These are phyloP conservation scores for Cheiracanthium punctorium DNA, from an alignment of 2,888 invertebrate species.

Conservation along the genomic window DNA sequence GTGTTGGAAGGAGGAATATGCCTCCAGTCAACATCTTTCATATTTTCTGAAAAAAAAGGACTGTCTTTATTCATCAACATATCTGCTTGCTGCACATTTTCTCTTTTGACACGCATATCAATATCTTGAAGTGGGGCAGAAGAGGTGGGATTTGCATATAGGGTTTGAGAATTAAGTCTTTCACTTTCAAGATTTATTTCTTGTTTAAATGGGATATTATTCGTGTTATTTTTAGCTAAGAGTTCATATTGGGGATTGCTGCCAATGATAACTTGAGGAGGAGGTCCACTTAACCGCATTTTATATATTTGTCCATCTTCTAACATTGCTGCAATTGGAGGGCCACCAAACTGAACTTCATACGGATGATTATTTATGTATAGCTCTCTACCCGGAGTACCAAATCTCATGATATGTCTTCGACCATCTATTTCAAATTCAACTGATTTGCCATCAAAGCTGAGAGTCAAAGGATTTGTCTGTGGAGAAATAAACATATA, in stretches of 20 bases:
- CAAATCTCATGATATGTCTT: conserved; percentile 66
- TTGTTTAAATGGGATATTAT: background rate
- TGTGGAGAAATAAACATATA: background rate
- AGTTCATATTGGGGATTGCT: conserved; percentile 85
- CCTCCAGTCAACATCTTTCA: conserved; percentile 39
- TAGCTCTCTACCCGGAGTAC: conserved; percentile 70
- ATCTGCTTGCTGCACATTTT: background rate
- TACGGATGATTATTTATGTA: conserved; percentile 84
- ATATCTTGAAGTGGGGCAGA: background rate
- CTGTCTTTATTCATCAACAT: background rate
- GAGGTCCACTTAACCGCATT: conserved; percentile 90
- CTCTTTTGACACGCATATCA: conserved; percentile 19
- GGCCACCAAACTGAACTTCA: conserved; percentile 94
- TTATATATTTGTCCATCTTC: conserved; percentile 76
- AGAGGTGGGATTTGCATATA: background rate
- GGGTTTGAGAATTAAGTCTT: background rate
- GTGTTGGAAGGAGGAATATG: background rate
- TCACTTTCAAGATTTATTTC: background rate
- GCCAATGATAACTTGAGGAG: conserved; percentile 95
- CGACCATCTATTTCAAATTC: conserved; percentile 43
- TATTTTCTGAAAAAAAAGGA: background rate
- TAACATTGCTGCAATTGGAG: conserved; percentile 83
- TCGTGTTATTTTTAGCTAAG: conserved; percentile 1
- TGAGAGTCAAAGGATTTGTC: conserved; percentile 19
- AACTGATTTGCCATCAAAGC: conserved; percentile 28